These are phyloP conservation scores for Synchiropus splendidus DNA, from an alignment of 2,113 vertebrate genomes.

Conservation along the genomic window DNA sequence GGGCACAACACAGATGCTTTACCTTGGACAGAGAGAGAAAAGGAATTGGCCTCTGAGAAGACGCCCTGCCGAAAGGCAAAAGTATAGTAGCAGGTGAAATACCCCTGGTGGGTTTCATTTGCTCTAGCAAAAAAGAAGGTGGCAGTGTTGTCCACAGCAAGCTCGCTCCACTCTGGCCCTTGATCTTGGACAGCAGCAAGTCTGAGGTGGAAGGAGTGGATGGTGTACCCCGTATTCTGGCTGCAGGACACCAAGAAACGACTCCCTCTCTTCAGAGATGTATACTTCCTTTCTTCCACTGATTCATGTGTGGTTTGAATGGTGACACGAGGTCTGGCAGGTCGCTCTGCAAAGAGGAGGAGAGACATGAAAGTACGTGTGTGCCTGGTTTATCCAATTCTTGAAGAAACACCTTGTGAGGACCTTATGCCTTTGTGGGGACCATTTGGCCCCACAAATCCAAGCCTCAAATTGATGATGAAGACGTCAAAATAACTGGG, in stretches of 20 bases:
- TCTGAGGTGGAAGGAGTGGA: neutral
- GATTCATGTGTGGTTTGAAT: neutral
- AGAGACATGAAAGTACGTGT: neutral
- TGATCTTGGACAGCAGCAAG: accelerated
- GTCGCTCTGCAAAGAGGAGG: constrained; percentile 1
- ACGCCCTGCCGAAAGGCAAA: neutral
- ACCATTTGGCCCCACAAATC: too few relatives aligned
- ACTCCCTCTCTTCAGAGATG: constrained; percentile 1
- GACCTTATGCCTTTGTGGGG: too few relatives aligned
- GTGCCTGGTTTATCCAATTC: too few relatives aligned
- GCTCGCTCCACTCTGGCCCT: neutral
- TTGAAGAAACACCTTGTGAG: too few relatives aligned
- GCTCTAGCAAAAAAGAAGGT: constrained; percentile 9
- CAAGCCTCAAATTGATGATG: too few relatives aligned
- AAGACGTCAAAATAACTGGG: too few relatives aligned
- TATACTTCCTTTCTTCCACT: neutral
- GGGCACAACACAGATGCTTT: too few relatives aligned
- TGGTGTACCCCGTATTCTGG: neutral
- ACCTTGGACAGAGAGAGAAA: neutral
- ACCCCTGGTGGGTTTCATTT: neutral
- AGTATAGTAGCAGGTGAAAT: constrained; percentile 1
- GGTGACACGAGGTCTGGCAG: accelerated
- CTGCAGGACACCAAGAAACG: constrained; percentile 1
- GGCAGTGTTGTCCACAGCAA: neutral
- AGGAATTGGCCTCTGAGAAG: neutral